phyloP scores from a whole-genome alignment of 1,140 invertebrate genomes.

The Zaprionus africanus region DNA sequence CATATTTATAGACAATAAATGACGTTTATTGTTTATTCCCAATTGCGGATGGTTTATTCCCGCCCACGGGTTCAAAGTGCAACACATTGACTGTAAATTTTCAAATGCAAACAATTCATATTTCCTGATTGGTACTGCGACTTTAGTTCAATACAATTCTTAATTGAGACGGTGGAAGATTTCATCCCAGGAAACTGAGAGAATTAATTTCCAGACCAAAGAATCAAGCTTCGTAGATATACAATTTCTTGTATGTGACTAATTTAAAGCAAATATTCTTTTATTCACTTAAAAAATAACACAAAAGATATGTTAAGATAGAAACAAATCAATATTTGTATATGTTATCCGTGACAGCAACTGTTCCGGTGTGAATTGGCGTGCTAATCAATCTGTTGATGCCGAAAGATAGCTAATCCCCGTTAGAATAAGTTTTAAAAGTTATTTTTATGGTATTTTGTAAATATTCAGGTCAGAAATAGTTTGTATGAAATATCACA shows the following conservation, averaged over 20 bases:
- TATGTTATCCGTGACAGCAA: background rate
- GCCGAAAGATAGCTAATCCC: background rate
- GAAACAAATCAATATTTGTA: background rate
- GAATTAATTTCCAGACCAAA: too few species aligned
- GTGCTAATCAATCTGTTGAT: constrained; percentile 31
- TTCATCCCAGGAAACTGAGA: too few species aligned
- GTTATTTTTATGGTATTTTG: background rate
- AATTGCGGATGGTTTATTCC: constrained; percentile 1
- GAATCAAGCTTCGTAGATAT: background rate
- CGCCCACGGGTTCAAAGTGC: background rate
- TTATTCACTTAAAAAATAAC: background rate
- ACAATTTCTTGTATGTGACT: background rate
- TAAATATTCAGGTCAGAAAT: constrained; percentile 7
- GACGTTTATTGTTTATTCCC: background rate
- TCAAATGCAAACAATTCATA: too few species aligned
- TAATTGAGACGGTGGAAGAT: too few species aligned
- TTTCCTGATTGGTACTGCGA: too few species aligned
- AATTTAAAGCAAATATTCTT: background rate
- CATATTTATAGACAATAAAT: constrained; percentile 14
- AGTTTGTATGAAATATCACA: background rate
- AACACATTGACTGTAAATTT: background rate
- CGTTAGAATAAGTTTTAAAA: background rate
- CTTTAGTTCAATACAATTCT: too few species aligned
- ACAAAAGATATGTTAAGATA: background rate
- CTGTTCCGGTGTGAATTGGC: constrained; percentile 22